Evolutionary conservation across 1,140 invertebrate species (phyloP), one percentile per base, ranked within the genome.

Genomic region (Heliconius melpomene): DNA sequence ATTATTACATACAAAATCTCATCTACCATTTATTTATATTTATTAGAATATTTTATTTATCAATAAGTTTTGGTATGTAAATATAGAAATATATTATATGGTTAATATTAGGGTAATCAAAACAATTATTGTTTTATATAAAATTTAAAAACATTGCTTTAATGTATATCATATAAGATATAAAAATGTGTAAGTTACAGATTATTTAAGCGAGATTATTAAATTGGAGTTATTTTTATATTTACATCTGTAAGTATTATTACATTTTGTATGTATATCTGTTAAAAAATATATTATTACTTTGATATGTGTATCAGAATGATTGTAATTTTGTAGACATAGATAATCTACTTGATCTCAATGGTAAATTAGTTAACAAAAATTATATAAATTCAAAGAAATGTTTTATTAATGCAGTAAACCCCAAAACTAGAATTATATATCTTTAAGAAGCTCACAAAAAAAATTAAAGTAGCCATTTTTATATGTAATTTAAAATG

Each of bases 401-500:
- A 66, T 76, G 40, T 70, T 77, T 77, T 46, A 77, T 77, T 26
- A 18, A 77, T 29, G 46, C 46, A n/a, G 60, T 70, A n/a, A 70
- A 77, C 23, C 75, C 74, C 74, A 75, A 75, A 26, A 32, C 50
- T 75, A 57, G 74, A 52, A 77, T 38, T 77, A 26, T 77, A 32
- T 76, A 77, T 50, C 40, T 72, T 76, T 77, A 72, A 46, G 29
- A 78, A 72, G 50, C 66, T 73, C 72, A 77, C 32, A 76, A 72
- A 66, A 29, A 75, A 72, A 36, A 36, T 36, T 32, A 77, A 78
- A 60, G 71, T 79, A 72, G 72, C 75, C 74, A 79, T 82, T 75
- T 78, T 81, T 72, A 75, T 79, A 82, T 89, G 85, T 90, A 88
- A 90, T 83, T 91, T 88, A 83, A 84, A 91, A 89, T 90, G 87